A percentile compares a stretch with the other conserved stretches of the same genome.
These are phyloP conservation scores for Eurosta solidaginis DNA, from an alignment of 1,140 invertebrate genomes.

Conservation along the genomic window DNA sequence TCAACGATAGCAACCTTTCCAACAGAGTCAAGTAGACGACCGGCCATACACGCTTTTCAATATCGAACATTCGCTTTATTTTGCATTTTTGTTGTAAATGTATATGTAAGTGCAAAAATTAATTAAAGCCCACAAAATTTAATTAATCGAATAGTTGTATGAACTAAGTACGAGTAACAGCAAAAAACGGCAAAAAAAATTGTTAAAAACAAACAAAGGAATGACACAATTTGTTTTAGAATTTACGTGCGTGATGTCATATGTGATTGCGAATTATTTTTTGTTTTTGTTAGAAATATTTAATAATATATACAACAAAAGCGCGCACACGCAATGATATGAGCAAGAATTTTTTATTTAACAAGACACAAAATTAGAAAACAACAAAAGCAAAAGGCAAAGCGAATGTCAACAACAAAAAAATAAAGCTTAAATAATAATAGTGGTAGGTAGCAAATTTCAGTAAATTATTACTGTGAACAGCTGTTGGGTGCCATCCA, in stretches of 20 bases:
- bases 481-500: not conserved
- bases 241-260: slow-evolving; percentile 19
- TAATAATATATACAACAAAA: not conserved
- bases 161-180: not conserved
- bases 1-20: not conserved
- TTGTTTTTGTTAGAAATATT: not conserved
- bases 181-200: too few relatives aligned
- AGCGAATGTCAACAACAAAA: not conserved
- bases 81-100: not conserved
- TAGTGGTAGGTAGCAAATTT: too few relatives aligned
- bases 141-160: slow-evolving; percentile 4
- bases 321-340: not conserved
- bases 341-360: not conserved
- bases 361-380: too few relatives aligned
- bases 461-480: too few relatives aligned
- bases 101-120: slow-evolving; percentile 14
- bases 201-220: not conserved
- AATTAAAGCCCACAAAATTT: slow-evolving; percentile 1
- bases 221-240: not conserved
- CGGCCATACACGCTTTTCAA: slow-evolving; percentile 3
- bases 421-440: too few relatives aligned
- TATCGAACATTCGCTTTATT: slow-evolving; percentile 22
- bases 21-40: not conserved
- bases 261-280: not conserved
- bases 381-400: not conserved